Evolutionary conservation across 2,888 invertebrate genomes (phyloP).

Genomic region (Nomada flava): DNA sequence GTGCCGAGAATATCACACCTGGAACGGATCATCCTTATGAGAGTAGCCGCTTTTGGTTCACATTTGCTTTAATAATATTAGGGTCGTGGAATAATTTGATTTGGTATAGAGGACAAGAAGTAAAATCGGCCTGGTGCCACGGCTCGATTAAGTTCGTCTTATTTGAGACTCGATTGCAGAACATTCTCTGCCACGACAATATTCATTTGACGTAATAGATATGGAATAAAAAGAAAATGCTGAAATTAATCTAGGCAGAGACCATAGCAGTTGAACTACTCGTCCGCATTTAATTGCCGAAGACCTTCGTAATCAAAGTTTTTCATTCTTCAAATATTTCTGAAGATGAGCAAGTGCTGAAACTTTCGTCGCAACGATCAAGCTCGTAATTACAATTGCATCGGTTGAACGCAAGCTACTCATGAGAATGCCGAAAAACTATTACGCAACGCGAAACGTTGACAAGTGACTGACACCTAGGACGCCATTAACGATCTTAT

Average conservation of each 20-base stretch:
- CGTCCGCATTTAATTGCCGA: slow-evolving; percentile 6
- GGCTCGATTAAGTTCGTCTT: neutral
- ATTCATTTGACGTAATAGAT: neutral
- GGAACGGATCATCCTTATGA: neutral
- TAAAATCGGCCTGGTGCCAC: neutral
- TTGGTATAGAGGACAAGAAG: neutral
- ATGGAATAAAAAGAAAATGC: neutral
- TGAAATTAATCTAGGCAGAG: slow-evolving; percentile 9
- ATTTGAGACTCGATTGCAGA: neutral
- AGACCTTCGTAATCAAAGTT: slow-evolving; percentile 1
- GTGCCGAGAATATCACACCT: neutral
- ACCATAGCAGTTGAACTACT: neutral
- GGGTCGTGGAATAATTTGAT: neutral
- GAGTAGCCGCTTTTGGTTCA: neutral
- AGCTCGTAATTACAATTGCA: slow-evolving; percentile 14
- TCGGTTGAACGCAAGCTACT: neutral
- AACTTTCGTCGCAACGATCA: neutral
- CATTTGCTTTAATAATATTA: neutral
- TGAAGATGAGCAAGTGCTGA: slow-evolving; percentile 2
- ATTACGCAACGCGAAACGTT: neutral
- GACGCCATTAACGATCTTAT: neutral
- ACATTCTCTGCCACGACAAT: neutral
- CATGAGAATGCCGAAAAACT: neutral
- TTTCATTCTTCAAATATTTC: neutral
- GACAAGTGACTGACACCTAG: neutral